Conservation (phyloP, 2,113 vertebrate genomes). For the Zeus faber region DNA sequence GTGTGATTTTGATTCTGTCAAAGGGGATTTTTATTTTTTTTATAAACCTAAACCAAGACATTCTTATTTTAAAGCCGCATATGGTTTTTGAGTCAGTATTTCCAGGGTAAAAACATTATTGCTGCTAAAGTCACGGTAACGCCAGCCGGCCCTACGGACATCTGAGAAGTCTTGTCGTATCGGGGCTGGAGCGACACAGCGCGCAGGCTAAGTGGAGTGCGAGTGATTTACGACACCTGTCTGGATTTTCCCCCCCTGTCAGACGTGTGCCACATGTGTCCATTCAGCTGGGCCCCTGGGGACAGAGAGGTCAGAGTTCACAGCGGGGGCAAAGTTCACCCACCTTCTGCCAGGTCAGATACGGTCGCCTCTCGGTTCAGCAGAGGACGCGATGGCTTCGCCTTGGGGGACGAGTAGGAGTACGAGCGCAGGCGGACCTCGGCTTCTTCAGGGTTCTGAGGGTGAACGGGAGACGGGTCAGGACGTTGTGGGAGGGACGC, state of each 20-base stretch:
- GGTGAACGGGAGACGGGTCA: constrained; percentile 11
- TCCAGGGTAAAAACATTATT: too few species aligned
- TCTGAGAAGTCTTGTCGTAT: too few species aligned
- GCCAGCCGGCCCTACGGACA: too few species aligned
- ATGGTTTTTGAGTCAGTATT: too few species aligned
- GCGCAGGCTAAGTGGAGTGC: constrained; percentile 3
- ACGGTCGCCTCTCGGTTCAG: constrained; percentile 70
- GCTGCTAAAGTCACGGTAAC: too few species aligned
- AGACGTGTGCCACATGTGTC: constrained; percentile 45
- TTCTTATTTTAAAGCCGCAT: too few species aligned
- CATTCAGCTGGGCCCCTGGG: constrained; percentile 34
- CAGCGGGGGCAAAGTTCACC: constrained; percentile 56
- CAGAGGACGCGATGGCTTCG: constrained; percentile 68
- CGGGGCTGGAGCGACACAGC: too few species aligned
- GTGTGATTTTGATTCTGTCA: too few species aligned
- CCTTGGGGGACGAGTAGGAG: constrained; percentile 88
- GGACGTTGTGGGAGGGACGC: not conserved
- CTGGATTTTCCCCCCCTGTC: constrained; percentile 13
- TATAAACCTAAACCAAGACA: too few species aligned
- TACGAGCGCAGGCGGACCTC: constrained; percentile 89
- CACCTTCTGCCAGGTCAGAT: constrained; percentile 80
- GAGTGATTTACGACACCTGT: constrained; percentile 40
- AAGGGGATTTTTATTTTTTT: too few species aligned
- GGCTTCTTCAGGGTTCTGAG: constrained; percentile 72
- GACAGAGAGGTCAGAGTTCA: constrained; percentile 23